These are phyloP conservation scores for Cephus sareptanus DNA, from an alignment of 2,888 invertebrate species.

Conservation along the genomic window DNA sequence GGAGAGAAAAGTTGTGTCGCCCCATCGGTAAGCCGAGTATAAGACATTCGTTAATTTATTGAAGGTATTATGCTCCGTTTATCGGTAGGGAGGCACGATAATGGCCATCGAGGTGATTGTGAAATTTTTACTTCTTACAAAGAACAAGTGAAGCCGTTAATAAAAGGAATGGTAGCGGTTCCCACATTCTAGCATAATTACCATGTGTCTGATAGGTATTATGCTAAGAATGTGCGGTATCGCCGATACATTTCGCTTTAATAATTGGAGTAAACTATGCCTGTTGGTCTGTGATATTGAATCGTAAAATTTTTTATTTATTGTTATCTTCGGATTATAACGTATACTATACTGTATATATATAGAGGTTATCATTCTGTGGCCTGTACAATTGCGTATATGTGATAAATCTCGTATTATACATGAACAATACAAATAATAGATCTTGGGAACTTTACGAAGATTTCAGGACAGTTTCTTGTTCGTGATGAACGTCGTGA, in stretches of 20 bases:
- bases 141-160: background rate
- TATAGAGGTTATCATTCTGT: background rate
- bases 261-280: background rate
- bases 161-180: constrained; percentile 28
- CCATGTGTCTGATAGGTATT: constrained; percentile 48
- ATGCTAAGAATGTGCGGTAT: constrained; percentile 55
- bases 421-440: background rate
- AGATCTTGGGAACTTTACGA: background rate
- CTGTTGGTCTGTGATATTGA: background rate
- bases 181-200: constrained; percentile 57
- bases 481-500: background rate
- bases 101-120: constrained; percentile 27
- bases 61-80: constrained; percentile 59
- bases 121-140: background rate
- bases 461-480: background rate
- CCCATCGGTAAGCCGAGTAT: constrained; percentile 60
- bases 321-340: background rate
- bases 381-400: background rate
- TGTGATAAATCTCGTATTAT: background rate
- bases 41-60: constrained; percentile 42
- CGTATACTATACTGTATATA: too few species aligned
- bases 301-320: background rate
- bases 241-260: constrained; percentile 24
- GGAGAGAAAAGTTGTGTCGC: constrained; percentile 26
- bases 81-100: constrained; percentile 39